Conservation (phyloP, 2,113 vertebrate species). For the Steatornis caripensis region DNA sequence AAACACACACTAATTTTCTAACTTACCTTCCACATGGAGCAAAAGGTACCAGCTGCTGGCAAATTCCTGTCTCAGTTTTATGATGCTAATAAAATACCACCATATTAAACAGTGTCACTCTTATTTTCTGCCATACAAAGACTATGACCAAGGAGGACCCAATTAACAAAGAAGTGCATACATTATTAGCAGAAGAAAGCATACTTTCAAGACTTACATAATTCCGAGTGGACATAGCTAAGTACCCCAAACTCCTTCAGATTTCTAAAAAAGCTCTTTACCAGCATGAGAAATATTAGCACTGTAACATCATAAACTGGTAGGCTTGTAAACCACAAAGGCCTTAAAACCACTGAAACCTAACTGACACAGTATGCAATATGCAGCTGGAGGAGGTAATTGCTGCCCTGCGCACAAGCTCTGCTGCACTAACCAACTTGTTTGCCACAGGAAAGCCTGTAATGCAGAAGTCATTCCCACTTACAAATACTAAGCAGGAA, state of each 20-base stretch:
- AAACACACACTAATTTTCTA: background rate
- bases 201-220: background rate
- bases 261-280: background rate
- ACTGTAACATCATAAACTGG: background rate
- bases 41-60: background rate
- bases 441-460: background rate
- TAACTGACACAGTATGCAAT: background rate
- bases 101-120: background rate
- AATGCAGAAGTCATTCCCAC: background rate
- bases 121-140: slow-evolving; percentile 7
- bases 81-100: background rate
- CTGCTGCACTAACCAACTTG: background rate
- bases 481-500: background rate
- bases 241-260: background rate
- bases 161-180: background rate
- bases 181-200: background rate
- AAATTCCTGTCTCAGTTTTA: slow-evolving; percentile 33
- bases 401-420: background rate
- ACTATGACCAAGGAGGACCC: background rate
- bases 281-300: background rate
- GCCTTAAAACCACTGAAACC: background rate
- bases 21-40: background rate
- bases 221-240: background rate
- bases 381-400: background rate
- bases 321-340: background rate